phyloP scores from a whole-genome alignment of 2,113 vertebrate genomes.

The Pachycephala philippinensis region DNA sequence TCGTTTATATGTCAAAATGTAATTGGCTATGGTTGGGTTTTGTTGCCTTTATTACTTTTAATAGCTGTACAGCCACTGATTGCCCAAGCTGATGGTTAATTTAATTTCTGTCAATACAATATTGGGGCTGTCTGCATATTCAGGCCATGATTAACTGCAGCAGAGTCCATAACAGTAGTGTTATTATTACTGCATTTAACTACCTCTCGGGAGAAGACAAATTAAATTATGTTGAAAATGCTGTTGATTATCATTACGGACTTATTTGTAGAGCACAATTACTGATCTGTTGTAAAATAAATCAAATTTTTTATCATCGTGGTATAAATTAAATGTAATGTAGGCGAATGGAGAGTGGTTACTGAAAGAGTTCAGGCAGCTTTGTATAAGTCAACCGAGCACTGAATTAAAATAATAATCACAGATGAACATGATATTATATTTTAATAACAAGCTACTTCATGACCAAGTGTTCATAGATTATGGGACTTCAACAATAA shows the following conservation, averaged over 20 bases:
- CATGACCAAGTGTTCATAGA: conserved; percentile 63
- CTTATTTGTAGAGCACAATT: conserved; percentile 90
- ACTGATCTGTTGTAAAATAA: conserved; percentile 90
- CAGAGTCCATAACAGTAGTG: conserved; percentile 81
- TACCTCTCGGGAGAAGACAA: conserved; percentile 87
- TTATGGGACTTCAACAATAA: conserved; percentile 51
- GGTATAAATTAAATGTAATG: conserved; percentile 82
- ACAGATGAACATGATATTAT: conserved; percentile 54
- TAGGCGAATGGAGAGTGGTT: conserved; percentile 64
- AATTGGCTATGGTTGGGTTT: conserved; percentile 81
- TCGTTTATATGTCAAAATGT: conserved; percentile 79
- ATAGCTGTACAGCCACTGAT: conserved; percentile 84
- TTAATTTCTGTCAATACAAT: conserved; percentile 91
- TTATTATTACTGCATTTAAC: conserved; percentile 88
- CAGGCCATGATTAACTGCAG: conserved; percentile 84
- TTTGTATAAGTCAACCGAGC: conserved; percentile 60
- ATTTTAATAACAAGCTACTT: conserved; percentile 75
- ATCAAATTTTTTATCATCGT: conserved; percentile 88
- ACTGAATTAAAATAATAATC: conserved; percentile 76
- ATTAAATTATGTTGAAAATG: conserved; percentile 91
- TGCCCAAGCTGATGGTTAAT: conserved; percentile 86
- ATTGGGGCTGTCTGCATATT: conserved; percentile 87
- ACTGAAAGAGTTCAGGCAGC: conserved; percentile 66
- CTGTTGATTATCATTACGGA: conserved; percentile 88
- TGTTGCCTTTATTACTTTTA: conserved; percentile 86